Percentiles rank a stretch among this genome's conserved stretches.
Evolutionary conservation across 2,888 invertebrate species (phyloP).

Genomic region (Sthenelais limicola): DNA sequence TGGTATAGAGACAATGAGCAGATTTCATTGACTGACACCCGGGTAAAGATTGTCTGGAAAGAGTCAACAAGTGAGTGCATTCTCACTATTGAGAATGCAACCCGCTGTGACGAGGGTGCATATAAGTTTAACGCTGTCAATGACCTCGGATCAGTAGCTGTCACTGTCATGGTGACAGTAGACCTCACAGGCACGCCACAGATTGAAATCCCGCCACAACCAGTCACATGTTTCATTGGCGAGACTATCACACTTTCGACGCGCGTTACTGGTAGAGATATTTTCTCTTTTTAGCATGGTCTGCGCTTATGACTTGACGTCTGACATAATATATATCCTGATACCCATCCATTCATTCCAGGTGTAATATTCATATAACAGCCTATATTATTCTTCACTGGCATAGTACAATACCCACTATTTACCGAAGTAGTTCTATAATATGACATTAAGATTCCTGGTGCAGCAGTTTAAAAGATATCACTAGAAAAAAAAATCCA

Average conservation of each 20-base stretch:
- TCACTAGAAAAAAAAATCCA: too few relatives aligned
- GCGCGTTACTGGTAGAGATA: slow-evolving; percentile 11
- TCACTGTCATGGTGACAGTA: slow-evolving; percentile 13
- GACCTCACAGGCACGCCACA: neutral
- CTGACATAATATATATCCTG: too few relatives aligned
- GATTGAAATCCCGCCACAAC: slow-evolving; percentile 13
- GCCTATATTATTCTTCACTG: too few relatives aligned
- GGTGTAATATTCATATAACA: too few relatives aligned
- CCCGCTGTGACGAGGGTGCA: neutral
- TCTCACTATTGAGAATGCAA: slow-evolving; percentile 11
- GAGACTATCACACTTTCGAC: slow-evolving; percentile 16
- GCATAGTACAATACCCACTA: too few relatives aligned
- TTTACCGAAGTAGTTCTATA: too few relatives aligned
- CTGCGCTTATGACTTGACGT: too few relatives aligned
- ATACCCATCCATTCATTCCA: too few relatives aligned
- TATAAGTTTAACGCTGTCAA: slow-evolving; percentile 15
- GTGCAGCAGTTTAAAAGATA: too few relatives aligned
- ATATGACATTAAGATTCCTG: too few relatives aligned
- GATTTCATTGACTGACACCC: neutral
- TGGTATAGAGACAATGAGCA: slow-evolving; percentile 65
- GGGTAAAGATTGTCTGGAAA: slow-evolving; percentile 10
- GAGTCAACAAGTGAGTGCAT: slow-evolving; percentile 8
- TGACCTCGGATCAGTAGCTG: slow-evolving; percentile 6
- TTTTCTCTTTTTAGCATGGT: too few relatives aligned
- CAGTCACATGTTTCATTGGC: neutral